Evolutionary conservation across 2,113 vertebrate species (phyloP), one percentile per base, ranked within the genome.

Genomic region (Brachyhypopomus occidentalis): DNA sequence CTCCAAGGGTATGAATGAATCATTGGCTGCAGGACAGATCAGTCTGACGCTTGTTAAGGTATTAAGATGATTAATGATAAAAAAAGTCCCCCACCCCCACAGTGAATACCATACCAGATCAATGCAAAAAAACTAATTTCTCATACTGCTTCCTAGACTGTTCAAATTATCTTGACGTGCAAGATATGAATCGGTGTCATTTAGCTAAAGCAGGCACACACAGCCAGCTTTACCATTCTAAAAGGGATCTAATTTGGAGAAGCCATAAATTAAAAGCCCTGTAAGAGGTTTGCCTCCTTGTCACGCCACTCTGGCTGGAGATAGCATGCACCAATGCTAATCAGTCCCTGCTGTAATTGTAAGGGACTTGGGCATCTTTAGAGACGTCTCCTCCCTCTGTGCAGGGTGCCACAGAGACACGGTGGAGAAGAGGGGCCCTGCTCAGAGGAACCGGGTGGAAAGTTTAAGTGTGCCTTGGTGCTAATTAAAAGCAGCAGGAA

Each of bases 401-500:
- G n/a, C 80, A 82, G 66, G 52, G 71, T 75, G 83, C 62, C 77
- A 76, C 70, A 30, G 58, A 75, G 59, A 82, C 38, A 58, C 55
- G 38, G 72, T 16, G 9, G 56, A 36, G 77, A 75, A 45, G 75
- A 75, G 22, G 9, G 48, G 55, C 30, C 41, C 22, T 45, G 78
- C n/a, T 66, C 34, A 56, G 70, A 55, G 76, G 38, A 12, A 74
- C 48, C 70, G 45, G 14, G 62, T 77, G 79, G 45, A 84, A 77
- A 58, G 56, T 77, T 76, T 82, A 58, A 38, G 76, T 81, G 23
- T 64, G 76, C 30, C 56, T 48, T 74, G 63, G 77, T 76, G 80
- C 77, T 85, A 80, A 84, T 87, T 84, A 86, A 89, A 78, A 85
- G 63, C 70, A 73, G 58, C 45, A 64, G 80, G 25, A 1, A 78